These are phyloP conservation scores for Neodontobutis hainanensis DNA, from an alignment of 2,113 vertebrate species.

Conservation along the genomic window DNA sequence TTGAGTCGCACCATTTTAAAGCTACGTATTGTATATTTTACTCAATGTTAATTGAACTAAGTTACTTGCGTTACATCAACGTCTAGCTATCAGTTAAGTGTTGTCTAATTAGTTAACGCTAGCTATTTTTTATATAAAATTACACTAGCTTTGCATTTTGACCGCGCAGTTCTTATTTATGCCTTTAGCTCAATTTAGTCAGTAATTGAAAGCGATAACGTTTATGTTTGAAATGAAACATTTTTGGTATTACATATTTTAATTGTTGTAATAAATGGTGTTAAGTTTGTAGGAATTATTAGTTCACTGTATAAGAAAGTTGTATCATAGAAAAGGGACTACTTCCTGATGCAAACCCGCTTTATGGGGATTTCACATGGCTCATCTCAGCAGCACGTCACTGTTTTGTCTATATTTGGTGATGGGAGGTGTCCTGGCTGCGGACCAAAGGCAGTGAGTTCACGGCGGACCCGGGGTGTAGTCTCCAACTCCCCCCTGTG, in stretches of 20 bases:
- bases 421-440: constrained; percentile 72
- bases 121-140: background rate
- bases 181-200: background rate
- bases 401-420: constrained; percentile 77
- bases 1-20: no score
- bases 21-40: no score
- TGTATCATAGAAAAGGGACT: constrained; percentile 15
- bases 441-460: constrained; percentile 53
- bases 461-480: constrained; percentile 63
- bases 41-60: no score
- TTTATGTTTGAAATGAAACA: background rate
- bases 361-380: constrained; percentile 78
- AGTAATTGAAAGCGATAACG: background rate
- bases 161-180: background rate
- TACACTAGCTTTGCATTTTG: background rate
- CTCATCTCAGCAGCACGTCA: constrained; percentile 69
- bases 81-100: no score
- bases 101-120: background rate
- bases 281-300: background rate
- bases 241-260: no score
- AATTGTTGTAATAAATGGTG: no score
- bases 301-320: constrained; percentile 19
- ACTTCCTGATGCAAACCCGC: constrained; percentile 72
- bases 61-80: background rate
- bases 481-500: constrained; percentile 41